Evolutionary conservation across 2,888 invertebrate species (phyloP), one percentile per base, ranked within the genome.

Genomic region (Chrysolina americana): DNA sequence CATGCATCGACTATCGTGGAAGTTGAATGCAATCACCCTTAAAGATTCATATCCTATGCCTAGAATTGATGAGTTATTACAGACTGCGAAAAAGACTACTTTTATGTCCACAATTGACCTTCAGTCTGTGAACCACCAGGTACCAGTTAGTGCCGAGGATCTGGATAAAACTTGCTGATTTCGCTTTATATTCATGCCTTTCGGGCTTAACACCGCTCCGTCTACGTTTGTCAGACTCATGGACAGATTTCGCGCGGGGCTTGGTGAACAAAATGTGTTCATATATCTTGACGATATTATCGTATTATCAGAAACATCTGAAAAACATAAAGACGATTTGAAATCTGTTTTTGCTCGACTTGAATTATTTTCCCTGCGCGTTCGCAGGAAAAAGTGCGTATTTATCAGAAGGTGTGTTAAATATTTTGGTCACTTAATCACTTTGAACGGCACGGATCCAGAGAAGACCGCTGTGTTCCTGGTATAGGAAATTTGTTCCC

Each of bases 321-420:
- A 82, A 28, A 69, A 80, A 68, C 81, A 84, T 73, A 10, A 80
- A 11, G 48, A 65, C 8, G 80, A 82, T 68, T 74, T 83, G 9
- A 21, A 63, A 62, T 28, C 21, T 15, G 62, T 78, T 2, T 76
- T 80, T 69, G 62, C 73, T 15, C 21, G 76, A 21, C 69, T 78
- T 36, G 15, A 50, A 47, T 59, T 28, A 28, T 28, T 28, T 5
- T 3, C 2, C 2, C 5, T 28, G 28, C 28, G 28, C 28, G 5
- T 5, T 28, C 28, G 28, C 5, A 28, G 5, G 28, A 5, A 28
- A 28, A 28, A 28, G 28, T 28, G 28, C 28, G 28, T 28, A 28
- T 78, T 79, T 41, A 62, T 64, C 15, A 56, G 73, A 70, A 56
- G 53, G 21, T 41, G 63, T 13, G 73, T 79, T 8, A 65, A 72